Evolutionary conservation across 23 tunicate species (phyloP).

Genomic region (Corella eumyota): DNA sequence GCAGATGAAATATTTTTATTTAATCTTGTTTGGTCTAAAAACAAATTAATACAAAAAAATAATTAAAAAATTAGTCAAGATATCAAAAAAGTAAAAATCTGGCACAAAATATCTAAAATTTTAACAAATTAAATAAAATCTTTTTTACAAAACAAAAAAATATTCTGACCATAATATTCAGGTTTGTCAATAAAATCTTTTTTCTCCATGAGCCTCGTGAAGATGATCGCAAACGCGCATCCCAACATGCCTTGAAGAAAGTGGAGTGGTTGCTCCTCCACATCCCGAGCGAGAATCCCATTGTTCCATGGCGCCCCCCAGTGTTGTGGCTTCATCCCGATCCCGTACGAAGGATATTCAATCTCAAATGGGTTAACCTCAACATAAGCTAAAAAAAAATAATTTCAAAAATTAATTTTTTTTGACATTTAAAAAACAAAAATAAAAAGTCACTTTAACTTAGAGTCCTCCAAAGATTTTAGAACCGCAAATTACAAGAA

Average conservation of each 20-base stretch:
- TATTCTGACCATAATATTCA: background rate
- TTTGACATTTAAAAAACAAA: too few species aligned
- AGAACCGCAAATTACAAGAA: too few species aligned
- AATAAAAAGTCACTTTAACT: too few species aligned
- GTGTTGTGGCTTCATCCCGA: background rate
- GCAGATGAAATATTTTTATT: too few species aligned
- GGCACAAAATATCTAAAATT: background rate
- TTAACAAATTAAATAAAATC: background rate
- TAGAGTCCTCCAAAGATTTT: too few species aligned
- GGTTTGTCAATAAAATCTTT: background rate
- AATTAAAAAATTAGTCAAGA: too few species aligned
- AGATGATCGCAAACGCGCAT: background rate
- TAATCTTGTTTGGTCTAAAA: too few species aligned
- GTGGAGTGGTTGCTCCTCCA: background rate
- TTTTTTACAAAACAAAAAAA: background rate
- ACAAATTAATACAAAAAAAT: too few species aligned
- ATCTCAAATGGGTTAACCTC: background rate
- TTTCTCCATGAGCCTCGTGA: background rate
- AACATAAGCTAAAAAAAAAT: conserved; percentile 2
- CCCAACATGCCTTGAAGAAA: conserved; percentile 1
- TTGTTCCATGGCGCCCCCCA: background rate
- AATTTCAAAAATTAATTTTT: too few species aligned
- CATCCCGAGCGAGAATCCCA: background rate
- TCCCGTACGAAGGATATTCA: background rate
- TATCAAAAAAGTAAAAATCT: background rate